A percentile compares a stretch with the other conserved stretches of the same genome.
These are phyloP conservation scores for Andricus grossulariae DNA, from an alignment of 1,140 invertebrate species.

Conservation along the genomic window DNA sequence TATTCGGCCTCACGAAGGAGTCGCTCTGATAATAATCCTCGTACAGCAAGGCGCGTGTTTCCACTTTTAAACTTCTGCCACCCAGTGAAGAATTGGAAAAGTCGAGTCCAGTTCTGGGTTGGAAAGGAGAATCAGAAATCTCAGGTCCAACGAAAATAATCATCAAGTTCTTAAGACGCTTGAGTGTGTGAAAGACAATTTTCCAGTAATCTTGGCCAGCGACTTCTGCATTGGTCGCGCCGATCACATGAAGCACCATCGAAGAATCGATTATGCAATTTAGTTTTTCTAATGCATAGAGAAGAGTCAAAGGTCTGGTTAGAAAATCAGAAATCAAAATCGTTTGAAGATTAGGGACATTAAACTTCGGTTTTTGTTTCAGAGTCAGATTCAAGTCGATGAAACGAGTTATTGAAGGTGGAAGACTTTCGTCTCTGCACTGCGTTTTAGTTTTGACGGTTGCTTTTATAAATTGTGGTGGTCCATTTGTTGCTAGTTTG, in stretches of 20 bases:
- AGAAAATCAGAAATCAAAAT: background rate
- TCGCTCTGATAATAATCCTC: background rate
- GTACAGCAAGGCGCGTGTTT: background rate
- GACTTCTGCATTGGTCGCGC: background rate
- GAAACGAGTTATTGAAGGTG: background rate
- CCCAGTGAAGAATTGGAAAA: background rate
- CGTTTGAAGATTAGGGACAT: background rate
- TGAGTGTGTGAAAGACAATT: background rate
- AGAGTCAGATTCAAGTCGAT: background rate
- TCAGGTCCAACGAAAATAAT: slow-evolving; percentile 1
- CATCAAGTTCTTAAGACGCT: background rate
- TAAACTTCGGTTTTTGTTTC: background rate
- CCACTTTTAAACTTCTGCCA: background rate
- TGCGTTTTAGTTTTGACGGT: background rate
- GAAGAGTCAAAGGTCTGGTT: background rate
- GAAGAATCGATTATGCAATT: background rate
- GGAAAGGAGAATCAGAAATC: background rate
- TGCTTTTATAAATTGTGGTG: background rate
- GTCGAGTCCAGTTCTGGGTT: background rate
- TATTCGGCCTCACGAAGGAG: background rate
- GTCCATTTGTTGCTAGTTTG: background rate
- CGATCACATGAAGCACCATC: background rate
- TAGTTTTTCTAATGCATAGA: background rate
- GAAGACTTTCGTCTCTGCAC: background rate
- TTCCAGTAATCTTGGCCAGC: background rate